These are phyloP conservation scores for Neoaliturus tenellus DNA, from an alignment of 2,888 invertebrate genomes.

Conservation along the genomic window DNA sequence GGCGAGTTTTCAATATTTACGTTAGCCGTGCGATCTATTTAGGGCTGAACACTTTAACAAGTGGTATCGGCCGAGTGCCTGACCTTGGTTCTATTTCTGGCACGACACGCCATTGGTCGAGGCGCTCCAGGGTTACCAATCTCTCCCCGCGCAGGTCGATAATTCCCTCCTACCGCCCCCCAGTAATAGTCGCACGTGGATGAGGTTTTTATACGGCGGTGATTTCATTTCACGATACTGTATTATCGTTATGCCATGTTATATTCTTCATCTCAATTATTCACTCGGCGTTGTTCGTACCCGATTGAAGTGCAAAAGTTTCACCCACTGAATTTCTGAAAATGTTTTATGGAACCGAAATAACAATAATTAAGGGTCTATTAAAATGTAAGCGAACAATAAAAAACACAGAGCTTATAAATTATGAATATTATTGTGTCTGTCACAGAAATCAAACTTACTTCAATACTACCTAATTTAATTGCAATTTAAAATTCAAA, in stretches of 20 bases:
- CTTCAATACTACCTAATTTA: too few species aligned
- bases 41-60: conserved; percentile 47
- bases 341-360: too few species aligned
- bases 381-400: too few species aligned
- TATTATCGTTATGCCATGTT: background rate
- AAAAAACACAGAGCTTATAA: too few species aligned
- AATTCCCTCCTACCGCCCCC: background rate
- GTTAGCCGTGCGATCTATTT: conserved; percentile 31
- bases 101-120: conserved; percentile 36
- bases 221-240: background rate
- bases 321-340: too few species aligned
- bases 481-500: too few species aligned
- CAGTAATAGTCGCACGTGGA: conserved; percentile 12
- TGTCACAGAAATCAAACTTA: too few species aligned
- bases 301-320: too few species aligned
- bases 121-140: conserved; percentile 23
- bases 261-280: background rate
- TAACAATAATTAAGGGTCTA: too few species aligned
- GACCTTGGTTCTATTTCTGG: conserved; percentile 45
- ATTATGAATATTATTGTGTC: too few species aligned
- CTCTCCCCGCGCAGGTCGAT: conserved; percentile 11
- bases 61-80: conserved; percentile 45
- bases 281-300: too few species aligned
- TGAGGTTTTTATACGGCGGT: background rate
- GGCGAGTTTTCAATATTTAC: conserved; percentile 43